Percentiles rank a stretch among this genome's conserved stretches.
Conservation (phyloP, 2,113 vertebrate genomes). For the Sisor rabdophorus region DNA sequence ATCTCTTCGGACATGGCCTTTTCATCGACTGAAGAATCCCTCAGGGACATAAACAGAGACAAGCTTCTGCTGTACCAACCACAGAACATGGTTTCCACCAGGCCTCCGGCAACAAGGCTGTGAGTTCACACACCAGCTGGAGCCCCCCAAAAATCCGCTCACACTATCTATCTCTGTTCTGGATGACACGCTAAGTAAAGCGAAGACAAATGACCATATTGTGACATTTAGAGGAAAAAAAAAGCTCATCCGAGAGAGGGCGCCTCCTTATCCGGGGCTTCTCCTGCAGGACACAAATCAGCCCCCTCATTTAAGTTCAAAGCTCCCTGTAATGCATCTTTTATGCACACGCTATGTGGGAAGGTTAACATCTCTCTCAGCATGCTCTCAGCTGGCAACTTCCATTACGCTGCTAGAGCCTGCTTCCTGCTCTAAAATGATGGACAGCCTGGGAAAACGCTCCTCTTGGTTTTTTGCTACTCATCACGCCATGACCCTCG, state of each 20-base stretch:
- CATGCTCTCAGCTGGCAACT: constrained; percentile 65
- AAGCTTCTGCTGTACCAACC: constrained; percentile 32
- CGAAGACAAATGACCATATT: constrained; percentile 35
- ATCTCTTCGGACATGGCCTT: constrained; percentile 53
- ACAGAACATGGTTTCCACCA: constrained; percentile 27
- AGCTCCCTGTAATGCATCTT: constrained; percentile 71
- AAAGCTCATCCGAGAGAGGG: constrained; percentile 56
- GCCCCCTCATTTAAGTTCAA: constrained; percentile 65
- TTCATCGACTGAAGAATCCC: constrained; percentile 37
- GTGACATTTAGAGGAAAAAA: constrained; percentile 25
- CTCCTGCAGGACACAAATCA: constrained; percentile 60
- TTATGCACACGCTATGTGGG: constrained; percentile 64
- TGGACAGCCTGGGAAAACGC: constrained; percentile 36
- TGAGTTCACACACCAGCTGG: constrained; percentile 45
- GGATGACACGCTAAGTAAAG: constrained; percentile 26
- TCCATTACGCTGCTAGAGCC: constrained; percentile 58
- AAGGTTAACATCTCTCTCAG: constrained; percentile 69
- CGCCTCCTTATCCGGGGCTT: background rate
- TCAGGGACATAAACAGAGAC: constrained; percentile 17
- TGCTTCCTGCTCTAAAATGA: constrained; percentile 55
- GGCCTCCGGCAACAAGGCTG: constrained; percentile 30
- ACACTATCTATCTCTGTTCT: constrained; percentile 38
- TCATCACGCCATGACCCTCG: constrained; percentile 13
- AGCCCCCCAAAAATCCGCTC: constrained; percentile 13
- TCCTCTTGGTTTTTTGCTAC: constrained; percentile 1